Conservation (phyloP, 2,113 vertebrate species). For the Phaetusa simplex region DNA sequence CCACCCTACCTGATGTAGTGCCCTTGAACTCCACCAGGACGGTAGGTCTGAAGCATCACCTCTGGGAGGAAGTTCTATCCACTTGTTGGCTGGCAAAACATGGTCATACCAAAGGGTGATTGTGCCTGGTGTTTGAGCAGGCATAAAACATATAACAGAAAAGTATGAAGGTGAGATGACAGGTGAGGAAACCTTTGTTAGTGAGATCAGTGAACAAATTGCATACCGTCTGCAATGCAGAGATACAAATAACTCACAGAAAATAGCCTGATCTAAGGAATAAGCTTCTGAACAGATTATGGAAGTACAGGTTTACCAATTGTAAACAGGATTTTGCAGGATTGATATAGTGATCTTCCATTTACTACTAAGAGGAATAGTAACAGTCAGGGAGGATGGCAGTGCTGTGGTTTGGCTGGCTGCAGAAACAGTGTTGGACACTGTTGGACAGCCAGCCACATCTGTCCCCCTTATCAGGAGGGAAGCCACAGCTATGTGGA, state of each 20-base stretch:
- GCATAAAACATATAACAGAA: not conserved
- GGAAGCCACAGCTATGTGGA: not conserved
- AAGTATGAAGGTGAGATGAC: not conserved
- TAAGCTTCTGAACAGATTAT: not conserved
- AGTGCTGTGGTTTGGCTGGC: not conserved
- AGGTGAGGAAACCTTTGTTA: not conserved
- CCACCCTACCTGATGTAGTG: not conserved
- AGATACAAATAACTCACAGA: constrained; percentile 16
- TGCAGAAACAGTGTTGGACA: not conserved
- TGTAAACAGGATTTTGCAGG: not conserved
- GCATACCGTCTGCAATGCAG: not conserved
- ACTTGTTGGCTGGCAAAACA: not conserved
- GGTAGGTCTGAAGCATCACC: not conserved
- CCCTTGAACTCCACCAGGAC: not conserved
- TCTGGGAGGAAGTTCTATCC: not conserved
- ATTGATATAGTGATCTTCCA: not conserved
- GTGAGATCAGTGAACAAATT: not conserved
- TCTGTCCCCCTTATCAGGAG: not conserved
- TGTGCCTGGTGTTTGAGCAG: not conserved
- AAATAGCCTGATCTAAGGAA: not conserved
- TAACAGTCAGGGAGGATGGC: not conserved
- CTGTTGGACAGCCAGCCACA: not conserved
- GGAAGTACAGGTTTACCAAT: not conserved
- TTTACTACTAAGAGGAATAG: not conserved
- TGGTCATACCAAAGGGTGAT: not conserved